Base-by-base conservation (phyloP, 2,888 invertebrate species). In the Vanessa cardui region DNA sequence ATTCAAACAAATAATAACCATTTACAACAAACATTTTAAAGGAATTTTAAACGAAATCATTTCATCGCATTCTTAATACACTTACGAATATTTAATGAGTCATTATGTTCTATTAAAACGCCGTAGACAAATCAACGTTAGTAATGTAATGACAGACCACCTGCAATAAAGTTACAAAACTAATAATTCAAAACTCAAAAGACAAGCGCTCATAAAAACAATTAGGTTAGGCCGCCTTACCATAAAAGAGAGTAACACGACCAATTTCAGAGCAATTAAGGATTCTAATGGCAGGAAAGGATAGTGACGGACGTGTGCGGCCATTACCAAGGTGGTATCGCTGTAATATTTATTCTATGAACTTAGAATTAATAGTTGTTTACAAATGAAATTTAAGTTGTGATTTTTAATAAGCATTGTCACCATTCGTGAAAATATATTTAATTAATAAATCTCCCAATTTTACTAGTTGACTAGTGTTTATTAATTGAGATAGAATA, bases 141-240 rank as follows among this genome's bases (percentile, higher is more conserved):
- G 82, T 58, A 63, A 65, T 61, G 63, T 87, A 86, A 88, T 86
- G 83, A 83, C 78, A 83, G 91, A 88, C 91, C 90, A 90, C 91
- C 89, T 77, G 84, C 84, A 76, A 68, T 78, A 76, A 80, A 76
- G 80, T 84, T 82, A 84, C 84, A 86, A 82, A 86, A 86, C 84
- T 84, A 87, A 89, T 89, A 88, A 83, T 80, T 81, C 80, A 78
- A 75, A 75, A 71, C 76, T 83, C 79, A 82, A 88, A 90, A 91
- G 89, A 87, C 87, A 89, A 89, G 83, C 87, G 83, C 83, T 83
- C 90, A 88, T 92, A 89, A 91, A 92, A 89, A 89, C 90, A 90
- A 91, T 92, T 88, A 90, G 83, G 83, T 86, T 86, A 87, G 89
- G 88, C 90, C 92, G 89, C 90, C 82, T 88, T 89, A 89, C 92